A percentile compares a stretch with the other conserved stretches of the same genome.
Evolutionary conservation across 53 echinoderm and acorn worm species (phyloP).

Genomic region (Arbacia lixula): DNA sequence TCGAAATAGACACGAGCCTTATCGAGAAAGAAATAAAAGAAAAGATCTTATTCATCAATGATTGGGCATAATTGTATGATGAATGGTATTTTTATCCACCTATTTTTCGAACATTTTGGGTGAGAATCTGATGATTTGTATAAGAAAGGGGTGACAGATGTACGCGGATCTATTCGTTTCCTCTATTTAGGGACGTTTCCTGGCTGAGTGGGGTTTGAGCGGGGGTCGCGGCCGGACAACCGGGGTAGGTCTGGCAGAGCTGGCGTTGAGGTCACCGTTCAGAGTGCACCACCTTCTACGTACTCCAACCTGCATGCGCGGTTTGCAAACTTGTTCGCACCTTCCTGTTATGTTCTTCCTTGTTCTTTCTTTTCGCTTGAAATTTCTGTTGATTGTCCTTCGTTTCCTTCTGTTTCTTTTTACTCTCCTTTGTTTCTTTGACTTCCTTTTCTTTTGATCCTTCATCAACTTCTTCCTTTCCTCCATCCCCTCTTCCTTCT

Average conservation of each 20-base stretch:
- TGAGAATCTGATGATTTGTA: slow-evolving; percentile 5
- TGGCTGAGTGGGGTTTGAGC: slow-evolving; percentile 26
- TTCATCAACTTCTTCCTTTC: too few species aligned
- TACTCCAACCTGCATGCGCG: too few species aligned
- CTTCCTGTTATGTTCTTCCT: too few species aligned
- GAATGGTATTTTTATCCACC: slow-evolving; percentile 28
- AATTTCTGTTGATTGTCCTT: too few species aligned
- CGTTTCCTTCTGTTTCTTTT: too few species aligned
- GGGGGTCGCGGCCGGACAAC: slow-evolving; percentile 37
- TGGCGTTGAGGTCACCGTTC: neutral
- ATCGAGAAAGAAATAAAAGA: neutral
- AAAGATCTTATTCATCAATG: slow-evolving; percentile 6
- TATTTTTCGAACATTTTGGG: neutral
- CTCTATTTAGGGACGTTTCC: slow-evolving; percentile 17
- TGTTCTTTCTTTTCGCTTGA: too few species aligned
- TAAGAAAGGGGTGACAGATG: slow-evolving; percentile 16
- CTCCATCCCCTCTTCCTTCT: too few species aligned
- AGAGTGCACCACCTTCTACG: too few species aligned
- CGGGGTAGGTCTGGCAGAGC: slow-evolving; percentile 13
- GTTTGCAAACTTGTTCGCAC: too few species aligned
- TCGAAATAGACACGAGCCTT: slow-evolving; percentile 2
- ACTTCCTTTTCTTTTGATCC: too few species aligned
- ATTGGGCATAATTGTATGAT: slow-evolving; percentile 24
- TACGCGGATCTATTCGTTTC: slow-evolving; percentile 9
- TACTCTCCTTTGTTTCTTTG: too few species aligned